These are phyloP conservation scores for Serilophus lunatus DNA, from an alignment of 2,113 vertebrate species.

Conservation along the genomic window DNA sequence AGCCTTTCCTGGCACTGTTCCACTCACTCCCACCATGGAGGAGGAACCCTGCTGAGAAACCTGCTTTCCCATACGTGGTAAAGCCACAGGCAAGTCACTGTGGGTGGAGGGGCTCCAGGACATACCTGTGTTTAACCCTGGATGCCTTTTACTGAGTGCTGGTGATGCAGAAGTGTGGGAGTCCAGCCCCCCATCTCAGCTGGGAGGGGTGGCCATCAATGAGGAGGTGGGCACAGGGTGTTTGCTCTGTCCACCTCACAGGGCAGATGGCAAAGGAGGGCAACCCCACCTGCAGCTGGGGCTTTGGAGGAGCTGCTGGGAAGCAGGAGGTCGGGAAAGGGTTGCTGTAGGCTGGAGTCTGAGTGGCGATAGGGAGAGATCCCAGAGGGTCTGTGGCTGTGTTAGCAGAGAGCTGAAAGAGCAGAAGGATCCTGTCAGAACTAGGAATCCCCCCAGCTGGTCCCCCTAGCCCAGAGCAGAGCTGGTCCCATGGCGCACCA, in stretches of 20 bases:
- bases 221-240: neutral
- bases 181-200: fast-evolving
- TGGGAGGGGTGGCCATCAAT: neutral
- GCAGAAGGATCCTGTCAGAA: neutral
- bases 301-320: neutral
- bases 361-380: neutral
- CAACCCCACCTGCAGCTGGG: neutral
- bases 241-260: neutral
- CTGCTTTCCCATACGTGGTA: neutral
- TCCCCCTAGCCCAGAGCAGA: neutral
- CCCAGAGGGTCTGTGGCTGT: neutral
- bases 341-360: neutral
- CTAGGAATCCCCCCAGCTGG: neutral
- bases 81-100: neutral
- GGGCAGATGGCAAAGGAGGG: neutral
- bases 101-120: neutral
- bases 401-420: neutral
- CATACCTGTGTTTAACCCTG: neutral
- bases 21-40: neutral
- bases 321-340: neutral
- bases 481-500: fast-evolving
- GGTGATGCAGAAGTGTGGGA: fast-evolving
- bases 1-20: neutral
- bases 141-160: neutral
- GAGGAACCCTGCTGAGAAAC: neutral